Evolutionary conservation across 2,113 vertebrate species (phyloP).

Genomic region (Noctilio leporinus): DNA sequence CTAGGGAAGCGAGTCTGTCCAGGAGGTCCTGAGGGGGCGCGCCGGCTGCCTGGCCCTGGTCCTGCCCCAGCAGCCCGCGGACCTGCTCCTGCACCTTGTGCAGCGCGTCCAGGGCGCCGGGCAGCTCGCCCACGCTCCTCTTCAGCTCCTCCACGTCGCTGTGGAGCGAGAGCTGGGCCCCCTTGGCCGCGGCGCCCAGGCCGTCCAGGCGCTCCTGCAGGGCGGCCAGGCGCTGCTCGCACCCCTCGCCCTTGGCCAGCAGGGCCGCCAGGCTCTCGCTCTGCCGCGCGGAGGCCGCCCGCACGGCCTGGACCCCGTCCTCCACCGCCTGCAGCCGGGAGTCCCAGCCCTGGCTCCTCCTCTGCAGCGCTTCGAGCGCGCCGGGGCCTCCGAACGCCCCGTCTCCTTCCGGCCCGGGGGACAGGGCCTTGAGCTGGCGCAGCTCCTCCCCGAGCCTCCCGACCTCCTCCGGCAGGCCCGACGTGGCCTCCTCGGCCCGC

Average conservation of each 20-base stretch:
- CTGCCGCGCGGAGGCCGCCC: slow-evolving; percentile 65
- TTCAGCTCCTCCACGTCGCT: slow-evolving; percentile 74
- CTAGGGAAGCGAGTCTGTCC: slow-evolving; percentile 77
- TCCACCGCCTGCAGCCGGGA: slow-evolving; percentile 80
- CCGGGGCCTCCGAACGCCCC: slow-evolving; percentile 34
- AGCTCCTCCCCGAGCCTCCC: slow-evolving; percentile 77
- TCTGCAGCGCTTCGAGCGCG: slow-evolving; percentile 73
- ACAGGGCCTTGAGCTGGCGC: slow-evolving; percentile 61
- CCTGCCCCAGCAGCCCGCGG: slow-evolving; percentile 68
- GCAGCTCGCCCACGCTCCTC: slow-evolving; percentile 79
- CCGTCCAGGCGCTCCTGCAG: slow-evolving; percentile 69
- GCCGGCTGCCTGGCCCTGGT: slow-evolving; percentile 66
- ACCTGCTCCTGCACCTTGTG: slow-evolving; percentile 76
- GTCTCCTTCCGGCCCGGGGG: slow-evolving; percentile 71
- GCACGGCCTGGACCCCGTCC: slow-evolving; percentile 73
- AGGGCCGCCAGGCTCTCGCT: slow-evolving; percentile 77
- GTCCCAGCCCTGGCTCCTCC: slow-evolving; percentile 78
- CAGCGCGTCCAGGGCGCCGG: slow-evolving; percentile 69
- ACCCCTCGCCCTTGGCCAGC: slow-evolving; percentile 76
- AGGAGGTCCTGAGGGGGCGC: slow-evolving; percentile 66
- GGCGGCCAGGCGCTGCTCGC: slow-evolving; percentile 74
- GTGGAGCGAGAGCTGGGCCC: slow-evolving; percentile 75
- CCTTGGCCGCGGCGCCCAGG: slow-evolving; percentile 35
- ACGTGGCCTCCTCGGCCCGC: slow-evolving; percentile 73
- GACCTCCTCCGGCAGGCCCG: slow-evolving; percentile 77